These are phyloP conservation scores for Grantiella picta DNA, from an alignment of 2,113 vertebrate genomes.

Conservation along the genomic window DNA sequence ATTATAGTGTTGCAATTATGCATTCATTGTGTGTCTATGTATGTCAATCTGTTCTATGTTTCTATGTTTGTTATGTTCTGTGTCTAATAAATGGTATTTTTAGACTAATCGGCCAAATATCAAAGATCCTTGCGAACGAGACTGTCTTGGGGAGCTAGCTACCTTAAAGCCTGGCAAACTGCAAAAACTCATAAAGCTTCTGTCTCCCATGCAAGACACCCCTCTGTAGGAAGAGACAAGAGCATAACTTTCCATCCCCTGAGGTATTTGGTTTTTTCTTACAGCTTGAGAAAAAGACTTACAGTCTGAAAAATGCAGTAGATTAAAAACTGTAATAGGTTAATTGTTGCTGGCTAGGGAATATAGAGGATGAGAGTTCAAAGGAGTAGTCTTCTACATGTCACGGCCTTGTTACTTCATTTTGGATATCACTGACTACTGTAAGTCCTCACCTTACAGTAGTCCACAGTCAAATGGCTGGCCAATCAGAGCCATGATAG, in stretches of 20 bases:
- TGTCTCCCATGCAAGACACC: no score
- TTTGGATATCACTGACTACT: not conserved
- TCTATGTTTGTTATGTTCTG: no score
- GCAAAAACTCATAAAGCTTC: no score
- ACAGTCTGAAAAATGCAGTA: not conserved
- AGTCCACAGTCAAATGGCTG: not conserved
- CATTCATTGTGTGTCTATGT: no score
- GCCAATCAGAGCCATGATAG: not conserved
- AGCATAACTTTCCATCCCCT: not conserved
- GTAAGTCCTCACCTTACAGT: not conserved
- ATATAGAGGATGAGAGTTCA: not conserved
- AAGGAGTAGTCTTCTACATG: not conserved
- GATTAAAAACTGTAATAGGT: not conserved
- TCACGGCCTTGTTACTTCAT: not conserved
- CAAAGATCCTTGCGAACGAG: no score
- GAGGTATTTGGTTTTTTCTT: not conserved
- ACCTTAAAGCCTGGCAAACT: no score
- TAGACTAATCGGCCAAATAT: no score
- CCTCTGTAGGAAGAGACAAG: not conserved
- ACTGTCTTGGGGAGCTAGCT: no score
- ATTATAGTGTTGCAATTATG: no score
- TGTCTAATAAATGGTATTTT: no score
- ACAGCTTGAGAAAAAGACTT: not conserved
- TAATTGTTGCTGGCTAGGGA: not conserved
- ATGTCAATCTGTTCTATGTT: no score